Base-by-base conservation (phyloP, 1,140 invertebrate genomes). In the Drosophila asahinai region DNA sequence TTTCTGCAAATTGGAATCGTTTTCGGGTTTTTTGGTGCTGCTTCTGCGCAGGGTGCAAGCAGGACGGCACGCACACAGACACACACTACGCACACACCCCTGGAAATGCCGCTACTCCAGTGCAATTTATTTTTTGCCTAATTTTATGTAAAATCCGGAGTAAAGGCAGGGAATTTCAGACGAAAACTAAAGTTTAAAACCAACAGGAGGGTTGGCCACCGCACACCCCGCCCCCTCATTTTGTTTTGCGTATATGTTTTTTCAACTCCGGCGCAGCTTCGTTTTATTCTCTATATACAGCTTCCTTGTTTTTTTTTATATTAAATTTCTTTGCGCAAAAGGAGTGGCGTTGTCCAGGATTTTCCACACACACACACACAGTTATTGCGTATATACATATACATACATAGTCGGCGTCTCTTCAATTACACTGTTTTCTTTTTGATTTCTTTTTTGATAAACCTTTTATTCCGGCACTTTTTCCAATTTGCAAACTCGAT, bases 181-280 rank as follows among this genome's bases (percentile, higher is more conserved):
- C 15, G 30, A 33, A 57, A 40, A 51, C 51, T 77, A 48, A 38
- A 11, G 33, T 40, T 30, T 17, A 33, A 36, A 25, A 30, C n/a
- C 6, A 25, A n/a, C 12, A 9, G 49, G 12, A 14, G 9, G 30
- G 8, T 5, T 33, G 17, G 12, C 33, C 15, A 58, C 22, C 40
- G 57, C 57, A 25, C 63, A 48, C 54, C 55, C 42, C 57, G 54
- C 22, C 40, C 49, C 58, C 25, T 25, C 3, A 9, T 48, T 59
- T 49, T 62, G 38, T 64, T 60, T 70, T 61, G 36, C 76, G 77
- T 79, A 47, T 55, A n/a, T 75, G 36, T 70, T 70, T 71, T 82
- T 72, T 77, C 68, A 81, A 89, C 84, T 89, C 78, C 81, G 81
- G 84, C 81, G 84, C 84, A 89, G 80, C 80, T 67, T 86, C 78